phyloP scores from a whole-genome alignment of 2,113 vertebrate genomes.

The Thymallus thymallus region DNA sequence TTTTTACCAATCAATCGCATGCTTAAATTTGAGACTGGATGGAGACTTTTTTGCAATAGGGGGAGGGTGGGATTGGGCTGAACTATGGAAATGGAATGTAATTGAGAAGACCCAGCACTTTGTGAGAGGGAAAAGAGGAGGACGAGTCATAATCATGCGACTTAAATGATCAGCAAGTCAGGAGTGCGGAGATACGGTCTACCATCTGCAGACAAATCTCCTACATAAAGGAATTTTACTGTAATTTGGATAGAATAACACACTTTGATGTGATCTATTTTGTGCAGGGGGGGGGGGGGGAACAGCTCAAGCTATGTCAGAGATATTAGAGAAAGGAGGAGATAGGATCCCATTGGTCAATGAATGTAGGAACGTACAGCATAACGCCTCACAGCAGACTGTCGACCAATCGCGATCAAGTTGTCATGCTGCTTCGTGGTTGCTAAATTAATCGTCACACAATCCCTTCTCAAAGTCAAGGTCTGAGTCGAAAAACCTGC shows the following conservation, averaged over 20 bases:
- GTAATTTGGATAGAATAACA: conserved; percentile 25
- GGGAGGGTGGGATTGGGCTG: neutral
- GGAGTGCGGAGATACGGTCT: conserved; percentile 15
- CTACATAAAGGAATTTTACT: conserved; percentile 34
- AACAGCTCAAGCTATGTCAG: conserved; percentile 5
- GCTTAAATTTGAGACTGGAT: conserved; percentile 8
- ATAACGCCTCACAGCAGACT: no score
- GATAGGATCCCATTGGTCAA: no score
- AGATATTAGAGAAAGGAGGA: no score
- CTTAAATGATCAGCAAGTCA: conserved; percentile 36
- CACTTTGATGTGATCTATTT: conserved; percentile 47
- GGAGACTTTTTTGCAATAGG: neutral
- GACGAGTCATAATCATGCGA: conserved; percentile 43
- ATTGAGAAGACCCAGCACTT: conserved; percentile 49
- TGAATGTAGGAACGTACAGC: no score
- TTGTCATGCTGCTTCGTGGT: no score
- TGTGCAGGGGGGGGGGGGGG: conserved; percentile 1
- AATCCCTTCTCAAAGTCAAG: no score
- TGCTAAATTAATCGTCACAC: no score
- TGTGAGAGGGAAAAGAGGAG: conserved; percentile 36
- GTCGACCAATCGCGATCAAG: no score
- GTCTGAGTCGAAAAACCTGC: no score
- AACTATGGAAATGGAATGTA: conserved; percentile 44
- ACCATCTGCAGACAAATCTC: conserved; percentile 30
- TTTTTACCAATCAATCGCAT: conserved; percentile 27